These are phyloP conservation scores for Melanotaenia duboulayi DNA, from an alignment of 2,113 vertebrate genomes.

Conservation along the genomic window DNA sequence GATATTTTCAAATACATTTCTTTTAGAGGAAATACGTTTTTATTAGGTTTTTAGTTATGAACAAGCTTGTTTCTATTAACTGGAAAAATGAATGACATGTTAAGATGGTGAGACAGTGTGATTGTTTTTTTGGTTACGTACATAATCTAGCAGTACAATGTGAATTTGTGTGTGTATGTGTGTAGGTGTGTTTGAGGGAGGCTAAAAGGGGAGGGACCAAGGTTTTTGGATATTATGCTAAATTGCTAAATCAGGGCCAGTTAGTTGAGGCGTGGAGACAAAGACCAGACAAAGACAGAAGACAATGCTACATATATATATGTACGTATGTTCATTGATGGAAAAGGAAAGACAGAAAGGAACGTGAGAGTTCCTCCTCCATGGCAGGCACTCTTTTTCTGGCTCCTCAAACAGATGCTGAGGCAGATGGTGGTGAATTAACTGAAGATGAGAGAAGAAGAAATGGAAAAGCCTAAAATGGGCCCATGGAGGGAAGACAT, in stretches of 20 bases:
- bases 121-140: not conserved
- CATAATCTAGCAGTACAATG: not conserved
- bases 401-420: conserved; percentile 95
- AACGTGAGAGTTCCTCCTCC: conserved; percentile 83
- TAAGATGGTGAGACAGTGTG: not conserved
- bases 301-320: conserved; percentile 59
- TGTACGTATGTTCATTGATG: too few species aligned
- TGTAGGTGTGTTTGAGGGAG: conserved; percentile 1
- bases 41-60: not conserved
- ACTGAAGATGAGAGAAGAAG: conserved; percentile 99
- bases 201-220: conserved; percentile 61
- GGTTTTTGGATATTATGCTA: conserved; percentile 83
- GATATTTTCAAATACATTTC: not conserved
- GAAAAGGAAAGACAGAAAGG: conserved; percentile 37
- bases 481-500: conserved; percentile 99
- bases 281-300: conserved; percentile 76
- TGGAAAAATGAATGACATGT: not conserved
- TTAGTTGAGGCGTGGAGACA: conserved; percentile 81
- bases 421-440: conserved; percentile 99
- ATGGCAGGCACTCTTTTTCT: conserved; percentile 90
- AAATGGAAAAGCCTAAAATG: conserved; percentile 98
- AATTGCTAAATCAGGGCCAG: conserved; percentile 84
- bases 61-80: not conserved
- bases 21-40: not conserved
- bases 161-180: conserved; percentile 1